Evolutionary conservation across 2,797 vertebrate genomes (phyloP), one percentile per base, ranked within the genome.

Genomic region (Molossus alvarezi): DNA sequence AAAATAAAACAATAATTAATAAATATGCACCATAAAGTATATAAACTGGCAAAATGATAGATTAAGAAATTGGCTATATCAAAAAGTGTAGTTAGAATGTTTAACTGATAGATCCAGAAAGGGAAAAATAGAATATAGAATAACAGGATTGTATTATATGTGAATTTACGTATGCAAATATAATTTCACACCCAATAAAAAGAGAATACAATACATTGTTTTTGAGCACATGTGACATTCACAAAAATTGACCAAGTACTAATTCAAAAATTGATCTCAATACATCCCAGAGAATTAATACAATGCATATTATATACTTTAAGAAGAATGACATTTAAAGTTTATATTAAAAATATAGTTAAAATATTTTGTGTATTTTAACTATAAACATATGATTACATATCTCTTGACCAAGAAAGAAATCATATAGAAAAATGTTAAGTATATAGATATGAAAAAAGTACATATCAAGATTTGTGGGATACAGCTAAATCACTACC

Each of bases 261-360:
- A 76, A 62, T 67, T 17, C 9, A 55, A 91, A 84, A 93, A 79
- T 18, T 58, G 72, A 90, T 10, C 25, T 64, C 18, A 71, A 25
- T 53, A 41, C 5, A 27, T 18, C 85, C 25, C 21, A 33, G n/a
- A 84, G 21, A 88, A 45, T 90, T 92, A 73, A 82, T 55, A 62
- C 23, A n/a, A 27, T 51, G 33, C 0, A 37, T 21, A 55, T 9
- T 64, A 25, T 29, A 79, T 73, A 71, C 8, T 83, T 88, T 65
- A n/a, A 91, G 21, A 84, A 60, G 12, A 88, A 58, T 48, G 62
- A 69, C 90, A 51, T 75, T 62, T 92, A 14, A 94, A 92, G 73
- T 62, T 79, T 14, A 71, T 76, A 85, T 51, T 23, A 76, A 80
- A 80, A 79, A 71, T 41, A 41, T 3, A 71, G 33, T 25, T 71